phyloP scores from a whole-genome alignment of 1,140 invertebrate species.

The Heliconius hewitsoni region DNA sequence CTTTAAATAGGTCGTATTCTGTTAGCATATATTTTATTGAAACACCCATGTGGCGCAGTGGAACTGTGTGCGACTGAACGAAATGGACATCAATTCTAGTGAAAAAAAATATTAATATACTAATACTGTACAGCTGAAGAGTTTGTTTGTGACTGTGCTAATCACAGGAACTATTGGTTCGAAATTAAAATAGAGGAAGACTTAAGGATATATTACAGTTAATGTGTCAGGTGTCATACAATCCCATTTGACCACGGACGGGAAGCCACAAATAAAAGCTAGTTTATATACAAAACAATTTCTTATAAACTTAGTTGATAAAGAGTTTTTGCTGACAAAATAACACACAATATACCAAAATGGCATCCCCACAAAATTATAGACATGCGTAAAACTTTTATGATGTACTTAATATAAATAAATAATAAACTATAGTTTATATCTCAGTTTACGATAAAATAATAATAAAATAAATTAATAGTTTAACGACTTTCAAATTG shows the following conservation, averaged over 20 bases:
- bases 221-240: no score
- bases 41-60: not conserved
- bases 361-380: not conserved
- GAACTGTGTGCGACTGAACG: not conserved
- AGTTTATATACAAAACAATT: no score
- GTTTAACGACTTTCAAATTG: not conserved
- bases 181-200: no score
- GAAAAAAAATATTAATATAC: not conserved
- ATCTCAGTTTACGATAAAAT: not conserved
- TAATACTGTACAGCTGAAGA: no score
- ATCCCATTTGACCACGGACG: no score
- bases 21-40: not conserved
- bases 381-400: not conserved
- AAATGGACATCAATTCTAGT: not conserved
- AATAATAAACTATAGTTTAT: not conserved
- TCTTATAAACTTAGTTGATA: no score
- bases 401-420: not conserved
- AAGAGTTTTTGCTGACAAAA: no score
- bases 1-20: slow-evolving; percentile 1
- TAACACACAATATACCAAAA: not conserved
- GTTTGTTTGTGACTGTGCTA: no score
- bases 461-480: slow-evolving; percentile 3
- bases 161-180: no score
- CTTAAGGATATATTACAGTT: no score
- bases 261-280: no score